phyloP scores from a whole-genome alignment of 2,113 vertebrate species.

The Campylomormyrus tamandua region DNA sequence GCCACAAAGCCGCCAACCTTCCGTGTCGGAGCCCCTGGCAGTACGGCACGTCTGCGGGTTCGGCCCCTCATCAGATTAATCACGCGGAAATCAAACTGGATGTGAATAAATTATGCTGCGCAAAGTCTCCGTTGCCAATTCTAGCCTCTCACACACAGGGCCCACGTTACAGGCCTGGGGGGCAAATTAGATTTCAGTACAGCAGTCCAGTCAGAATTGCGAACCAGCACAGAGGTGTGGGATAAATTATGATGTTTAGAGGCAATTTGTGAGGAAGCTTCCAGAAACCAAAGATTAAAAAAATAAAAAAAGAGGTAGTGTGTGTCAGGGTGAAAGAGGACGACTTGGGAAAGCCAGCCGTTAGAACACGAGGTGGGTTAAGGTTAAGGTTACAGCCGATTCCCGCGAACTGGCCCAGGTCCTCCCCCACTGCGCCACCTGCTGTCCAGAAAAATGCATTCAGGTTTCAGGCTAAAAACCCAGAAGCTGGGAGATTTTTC shows the following conservation, averaged over 20 bases:
- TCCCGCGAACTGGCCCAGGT: background rate
- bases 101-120: constrained; percentile 41
- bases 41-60: background rate
- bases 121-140: constrained; percentile 46
- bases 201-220: constrained; percentile 24
- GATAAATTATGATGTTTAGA: constrained; percentile 29
- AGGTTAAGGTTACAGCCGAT: no score
- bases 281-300: background rate
- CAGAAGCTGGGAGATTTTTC: background rate
- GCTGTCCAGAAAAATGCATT: background rate
- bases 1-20: background rate
- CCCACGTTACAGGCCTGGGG: constrained; percentile 28
- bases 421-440: background rate
- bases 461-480: background rate
- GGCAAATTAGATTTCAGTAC: constrained; percentile 36
- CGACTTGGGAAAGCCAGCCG: background rate
- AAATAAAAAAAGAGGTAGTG: background rate
- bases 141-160: constrained; percentile 26
- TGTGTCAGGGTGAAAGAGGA: constrained; percentile 4
- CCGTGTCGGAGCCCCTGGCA: background rate
- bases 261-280: constrained; percentile 23
- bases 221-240: constrained; percentile 29
- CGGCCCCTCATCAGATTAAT: constrained; percentile 26
- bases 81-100: constrained; percentile 37
- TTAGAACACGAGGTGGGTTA: background rate